Evolutionary conservation across 2,888 invertebrate species (phyloP), one percentile per base, ranked within the genome.

Genomic region (Melanophora roralis): DNA sequence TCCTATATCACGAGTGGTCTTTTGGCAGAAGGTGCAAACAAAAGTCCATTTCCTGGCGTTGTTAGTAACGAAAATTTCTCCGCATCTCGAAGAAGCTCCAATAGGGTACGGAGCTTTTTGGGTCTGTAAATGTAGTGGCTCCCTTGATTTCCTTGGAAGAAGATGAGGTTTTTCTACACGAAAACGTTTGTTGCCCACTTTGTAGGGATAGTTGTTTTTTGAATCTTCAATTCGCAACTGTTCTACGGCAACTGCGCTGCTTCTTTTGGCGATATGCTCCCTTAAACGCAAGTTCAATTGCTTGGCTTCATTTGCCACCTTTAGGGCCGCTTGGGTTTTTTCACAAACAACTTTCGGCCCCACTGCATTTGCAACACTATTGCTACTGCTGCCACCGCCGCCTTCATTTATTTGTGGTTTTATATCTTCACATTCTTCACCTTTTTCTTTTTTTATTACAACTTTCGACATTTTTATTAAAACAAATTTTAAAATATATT

Each of bases 31-130:
- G 14, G 85, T 84, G 51, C 85, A 85, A 38, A 85, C 83, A 62
- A 85, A 85, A 47, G 84, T 85, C 85, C 85, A 85, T 51, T 85
- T 84, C n/a, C 77, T 82, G 6, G 85, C 84, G 78, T 85, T 84
- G 51, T 83, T 84, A 11, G 82, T 84, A 6, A 85, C 85, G 81
- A 84, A 85, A 34, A 85, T 84, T 79, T 85, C 85, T 11, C 85
- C 85, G 60, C 85, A 85, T 36, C 82, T 83, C 1, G 77, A 64
- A 11, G 45, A 8, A 9, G 19, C 11, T 11, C 36, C 32, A n/a
- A 12, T 8, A 4, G 36, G 23, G 0, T 16, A 16, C 27, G 8
- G 32, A 36, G 49, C 27, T 27, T 27, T 27, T 27, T 27, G 38
- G 1, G 40, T 38, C 7, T 19, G 40, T 12, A 49, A 19, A 11